Conservation (phyloP, 2,797 vertebrate species). For the Martes flavigula region DNA sequence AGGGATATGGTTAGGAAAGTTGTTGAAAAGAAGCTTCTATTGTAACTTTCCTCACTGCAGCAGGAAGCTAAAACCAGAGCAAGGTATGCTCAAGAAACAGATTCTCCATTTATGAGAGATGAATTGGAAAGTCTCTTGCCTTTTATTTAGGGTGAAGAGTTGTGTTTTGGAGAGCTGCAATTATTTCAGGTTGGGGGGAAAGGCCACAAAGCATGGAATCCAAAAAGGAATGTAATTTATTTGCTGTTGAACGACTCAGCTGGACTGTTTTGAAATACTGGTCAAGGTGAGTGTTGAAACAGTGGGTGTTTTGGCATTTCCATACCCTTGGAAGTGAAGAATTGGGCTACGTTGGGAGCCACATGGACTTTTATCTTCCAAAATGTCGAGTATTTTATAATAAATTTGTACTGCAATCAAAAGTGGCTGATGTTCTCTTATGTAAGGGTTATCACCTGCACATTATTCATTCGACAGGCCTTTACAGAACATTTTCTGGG, state of each 20-base stretch:
- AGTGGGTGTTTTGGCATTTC: background rate
- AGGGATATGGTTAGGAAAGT: background rate
- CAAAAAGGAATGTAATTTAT: conserved; percentile 16
- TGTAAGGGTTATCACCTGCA: background rate
- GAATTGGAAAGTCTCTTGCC: background rate
- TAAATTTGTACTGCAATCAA: conserved; percentile 33
- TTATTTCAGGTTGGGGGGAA: background rate
- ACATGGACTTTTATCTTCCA: conserved; percentile 35
- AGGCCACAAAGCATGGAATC: background rate
- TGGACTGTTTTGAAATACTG: conserved; percentile 27
- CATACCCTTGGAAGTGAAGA: background rate
- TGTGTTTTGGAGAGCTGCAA: background rate
- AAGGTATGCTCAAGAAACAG: background rate
- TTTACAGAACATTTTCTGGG: background rate
- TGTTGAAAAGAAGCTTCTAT: conserved; percentile 45
- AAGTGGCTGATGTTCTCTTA: conserved; percentile 17
- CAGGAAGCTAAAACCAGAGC: background rate
- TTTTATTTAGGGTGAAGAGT: background rate
- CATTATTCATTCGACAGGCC: background rate
- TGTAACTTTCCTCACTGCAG: background rate
- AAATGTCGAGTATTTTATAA: conserved; percentile 55
- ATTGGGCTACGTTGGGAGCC: background rate
- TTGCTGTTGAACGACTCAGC: conserved; percentile 40
- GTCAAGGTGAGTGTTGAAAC: conserved; percentile 50
- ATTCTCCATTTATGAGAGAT: background rate